A percentile compares a stretch with the other conserved stretches of the same genome.
phyloP scores from a whole-genome alignment of 2,113 vertebrate genomes.

The Cacatua alba region DNA sequence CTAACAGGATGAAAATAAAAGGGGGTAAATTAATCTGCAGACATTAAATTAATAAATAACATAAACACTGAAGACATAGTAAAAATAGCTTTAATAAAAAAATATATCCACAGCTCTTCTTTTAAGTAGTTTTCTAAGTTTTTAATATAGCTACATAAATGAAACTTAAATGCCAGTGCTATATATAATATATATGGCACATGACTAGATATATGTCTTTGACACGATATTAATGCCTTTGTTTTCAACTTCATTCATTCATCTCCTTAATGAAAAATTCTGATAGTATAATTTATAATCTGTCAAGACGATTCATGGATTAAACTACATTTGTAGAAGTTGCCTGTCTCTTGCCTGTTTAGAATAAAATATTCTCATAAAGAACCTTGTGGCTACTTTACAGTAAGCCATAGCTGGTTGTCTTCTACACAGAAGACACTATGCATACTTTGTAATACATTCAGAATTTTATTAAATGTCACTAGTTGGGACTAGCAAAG shows the following conservation, averaged over 20 bases:
- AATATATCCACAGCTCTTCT: neutral
- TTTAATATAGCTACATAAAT: neutral
- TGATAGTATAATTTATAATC: constrained; percentile 26
- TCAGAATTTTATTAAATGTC: neutral
- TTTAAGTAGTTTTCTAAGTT: constrained; percentile 19
- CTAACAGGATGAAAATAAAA: neutral
- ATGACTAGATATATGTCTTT: neutral
- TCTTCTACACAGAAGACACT: neutral
- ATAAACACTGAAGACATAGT: neutral
- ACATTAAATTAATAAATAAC: neutral
- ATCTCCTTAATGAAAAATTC: constrained; percentile 1
- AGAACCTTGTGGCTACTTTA: neutral
- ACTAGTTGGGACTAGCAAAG: neutral
- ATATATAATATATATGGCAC: neutral
- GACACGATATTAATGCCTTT: constrained; percentile 15
- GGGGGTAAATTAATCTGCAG: neutral
- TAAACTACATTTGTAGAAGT: neutral
- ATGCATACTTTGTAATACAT: neutral
- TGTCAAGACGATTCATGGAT: neutral
- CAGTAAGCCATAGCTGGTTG: neutral
- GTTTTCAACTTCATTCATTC: constrained; percentile 8
- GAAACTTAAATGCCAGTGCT: neutral
- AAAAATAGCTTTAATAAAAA: constrained; percentile 15
- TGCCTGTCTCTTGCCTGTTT: neutral
- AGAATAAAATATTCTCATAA: neutral